Evolutionary conservation across 2,888 invertebrate species (phyloP), one percentile per base, ranked within the genome.

Genomic region (Eupithecia abbreviata): DNA sequence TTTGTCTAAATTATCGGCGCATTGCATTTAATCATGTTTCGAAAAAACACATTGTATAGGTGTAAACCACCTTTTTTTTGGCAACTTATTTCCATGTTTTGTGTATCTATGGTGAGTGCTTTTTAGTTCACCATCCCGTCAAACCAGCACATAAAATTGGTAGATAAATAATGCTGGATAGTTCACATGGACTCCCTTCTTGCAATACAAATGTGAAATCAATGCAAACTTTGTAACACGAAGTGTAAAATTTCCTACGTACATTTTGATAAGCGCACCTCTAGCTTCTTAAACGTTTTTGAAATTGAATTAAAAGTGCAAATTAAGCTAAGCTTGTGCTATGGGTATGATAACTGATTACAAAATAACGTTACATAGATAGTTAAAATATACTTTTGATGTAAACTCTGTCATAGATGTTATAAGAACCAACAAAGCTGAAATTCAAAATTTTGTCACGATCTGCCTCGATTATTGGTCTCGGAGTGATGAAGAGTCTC

Each of bases 391-490:
- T 30, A 30, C 30, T 30, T 30, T 30, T 47, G 47, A 18, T 2
- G 58, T 18, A 18, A 58, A 58, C 10, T 58, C 18, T 2, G 10
- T 30, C 62, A 1, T 62, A 62, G 30, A 10, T 62, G 30, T 30
- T 18, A 4, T 30, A 62, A 62, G 62, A 43, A 72, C 65, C 58
- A 72, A 76, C 70, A 42, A 41, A 67, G 47, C 72, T 74, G 65
- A 30, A 69, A 74, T 80, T 79, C 71, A 71, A 74, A 81, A 78
- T 75, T 75, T 70, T 73, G 75, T 75, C 79, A 76, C 79, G 80
- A 77, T 65, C 51, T 71, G 18, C 79, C 79, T 71, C 79, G 80
- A 77, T 80, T 78, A 79, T 77, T 75, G 79, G 75, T 71, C 75
- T 74, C 66, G 45, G 74, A 77, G 77, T 81, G 81, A 79, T 79